Base-by-base conservation (phyloP, 1,140 invertebrate species). In the Heliconius melpomene region DNA sequence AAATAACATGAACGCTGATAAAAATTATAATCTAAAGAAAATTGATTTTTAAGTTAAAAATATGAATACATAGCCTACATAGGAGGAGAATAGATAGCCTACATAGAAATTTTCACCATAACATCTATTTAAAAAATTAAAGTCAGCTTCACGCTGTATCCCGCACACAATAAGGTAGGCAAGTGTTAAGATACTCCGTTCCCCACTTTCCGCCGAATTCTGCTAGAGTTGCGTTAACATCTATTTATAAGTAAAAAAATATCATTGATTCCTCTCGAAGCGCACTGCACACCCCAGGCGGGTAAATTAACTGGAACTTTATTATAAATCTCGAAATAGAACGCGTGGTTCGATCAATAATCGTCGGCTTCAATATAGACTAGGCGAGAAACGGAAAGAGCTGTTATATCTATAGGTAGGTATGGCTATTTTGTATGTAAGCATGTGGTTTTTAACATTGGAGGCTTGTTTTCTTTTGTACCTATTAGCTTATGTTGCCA, bases 271-370 rank as follows among this genome's bases (percentile, higher is more conserved):
- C 60, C 60, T 66, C 60, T 66, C 13, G 5, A 66, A 66, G 60
- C 60, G 9, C 26, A 66, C 11, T 23, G 60, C 60, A 29, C 60
- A 66, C 60, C 60, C 60, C 23, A 66, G 23, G 60, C 60, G 60
- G 60, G 60, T 66, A 66, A 66, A 66, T 66, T 66, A 66, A 66
- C 60, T 66, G 60, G 60, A 66, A 66, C 60, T 66, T 66, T 66
- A 66, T 66, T 66, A 66, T 66, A 66, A 26, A 66, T 66, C 60
- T 66, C 23, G 60, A 66, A 66, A 66, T 66, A 66, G 60, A 66
- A 26, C 29, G 60, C 26, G 60, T 66, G 60, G 60, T 29, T 29
- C 60, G 60, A 66, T 66, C 60, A 66, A 66, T 66, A 66, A 29
- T 66, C 60, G 60, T 29, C 60, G 26, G 60, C 29, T 66, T 66